These are phyloP conservation scores for Cryptomyrus ogoouensis DNA, from an alignment of 2,113 vertebrate species.

Conservation along the genomic window DNA sequence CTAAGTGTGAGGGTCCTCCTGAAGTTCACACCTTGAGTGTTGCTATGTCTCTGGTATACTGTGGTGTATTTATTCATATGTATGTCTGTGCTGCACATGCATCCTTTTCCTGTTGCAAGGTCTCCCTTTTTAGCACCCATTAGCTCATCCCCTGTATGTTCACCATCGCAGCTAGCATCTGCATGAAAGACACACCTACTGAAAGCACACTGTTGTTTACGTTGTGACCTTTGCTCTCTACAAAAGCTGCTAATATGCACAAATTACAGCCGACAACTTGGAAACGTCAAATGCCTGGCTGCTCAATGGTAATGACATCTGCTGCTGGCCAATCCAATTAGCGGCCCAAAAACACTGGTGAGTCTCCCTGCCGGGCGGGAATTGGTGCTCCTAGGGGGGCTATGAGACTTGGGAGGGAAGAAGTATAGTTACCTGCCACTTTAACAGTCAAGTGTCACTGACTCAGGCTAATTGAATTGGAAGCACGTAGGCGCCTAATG, in stretches of 20 bases:
- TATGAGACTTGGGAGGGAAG: conserved; percentile 67
- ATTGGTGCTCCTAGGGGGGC: conserved; percentile 37
- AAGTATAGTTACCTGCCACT: conserved; percentile 72
- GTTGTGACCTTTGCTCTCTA: conserved; percentile 74
- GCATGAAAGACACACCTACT: conserved; percentile 22
- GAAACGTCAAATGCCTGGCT: conserved; percentile 76
- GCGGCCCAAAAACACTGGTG: conserved; percentile 58
- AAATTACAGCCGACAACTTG: conserved; percentile 76
- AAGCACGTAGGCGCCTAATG: conserved; percentile 67
- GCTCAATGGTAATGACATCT: conserved; percentile 80
- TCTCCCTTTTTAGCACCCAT: not conserved
- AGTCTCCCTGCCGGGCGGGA: conserved; percentile 60
- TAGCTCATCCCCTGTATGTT: not conserved
- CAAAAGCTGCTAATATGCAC: conserved; percentile 80
- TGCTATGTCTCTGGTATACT: not conserved
- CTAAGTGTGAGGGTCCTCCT: not conserved
- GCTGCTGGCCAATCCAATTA: conserved; percentile 78
- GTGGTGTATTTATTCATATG: not conserved
- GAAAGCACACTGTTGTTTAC: conserved; percentile 60
- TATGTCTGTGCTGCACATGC: not conserved
- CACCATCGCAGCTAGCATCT: not conserved
- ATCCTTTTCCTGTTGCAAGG: not conserved
- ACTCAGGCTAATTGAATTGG: conserved; percentile 79
- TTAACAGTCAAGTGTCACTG: conserved; percentile 79
- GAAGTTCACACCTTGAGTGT: not conserved